Percentiles rank a stretch among this genome's conserved stretches.
phyloP scores from a whole-genome alignment of 37 sponge, comb jelly and placozoan genomes.

The Spongilla lacustris region DNA sequence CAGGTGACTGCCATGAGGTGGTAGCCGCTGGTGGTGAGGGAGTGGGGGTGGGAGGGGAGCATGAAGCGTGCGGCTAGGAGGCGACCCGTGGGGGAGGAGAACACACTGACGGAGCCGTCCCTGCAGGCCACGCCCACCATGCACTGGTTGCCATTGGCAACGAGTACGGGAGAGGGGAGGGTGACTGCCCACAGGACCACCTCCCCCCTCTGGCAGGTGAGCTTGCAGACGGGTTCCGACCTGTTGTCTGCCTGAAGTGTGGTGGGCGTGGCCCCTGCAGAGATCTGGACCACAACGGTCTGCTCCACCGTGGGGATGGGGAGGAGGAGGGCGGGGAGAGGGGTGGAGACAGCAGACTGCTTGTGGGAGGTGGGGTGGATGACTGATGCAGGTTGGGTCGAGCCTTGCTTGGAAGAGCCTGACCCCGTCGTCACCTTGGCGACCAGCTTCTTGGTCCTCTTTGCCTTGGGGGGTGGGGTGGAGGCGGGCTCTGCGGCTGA shows the following conservation, averaged over 20 bases:
- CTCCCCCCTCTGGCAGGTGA: constrained; percentile 33
- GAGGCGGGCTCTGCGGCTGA: background rate
- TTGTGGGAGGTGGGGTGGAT: constrained; percentile 2
- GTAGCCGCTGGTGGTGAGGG: constrained; percentile 3
- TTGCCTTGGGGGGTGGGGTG: constrained; percentile 26
- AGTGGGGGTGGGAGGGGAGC: constrained; percentile 20
- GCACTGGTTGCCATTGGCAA: constrained; percentile 36
- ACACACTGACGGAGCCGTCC: constrained; percentile 44
- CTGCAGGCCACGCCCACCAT: constrained; percentile 50
- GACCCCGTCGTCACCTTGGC: background rate
- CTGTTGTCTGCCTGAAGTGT: background rate
- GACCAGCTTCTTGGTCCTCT: constrained; percentile 30
- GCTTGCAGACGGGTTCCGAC: background rate
- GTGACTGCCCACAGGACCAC: constrained; percentile 32
- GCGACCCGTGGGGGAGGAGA: constrained; percentile 56
- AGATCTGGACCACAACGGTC: constrained; percentile 11
- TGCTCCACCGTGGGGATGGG: constrained; percentile 17
- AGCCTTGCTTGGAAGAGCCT: constrained; percentile 10
- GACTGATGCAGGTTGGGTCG: constrained; percentile 16
- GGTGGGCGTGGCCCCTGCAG: background rate
- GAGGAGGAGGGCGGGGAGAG: background rate
- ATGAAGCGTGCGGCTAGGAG: constrained; percentile 29
- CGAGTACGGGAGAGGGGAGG: constrained; percentile 23
- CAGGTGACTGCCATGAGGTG: constrained; percentile 31
- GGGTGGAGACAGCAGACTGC: background rate